Evolutionary conservation across 2,113 vertebrate genomes (phyloP).

Genomic region (Macquaria ambigua): DNA sequence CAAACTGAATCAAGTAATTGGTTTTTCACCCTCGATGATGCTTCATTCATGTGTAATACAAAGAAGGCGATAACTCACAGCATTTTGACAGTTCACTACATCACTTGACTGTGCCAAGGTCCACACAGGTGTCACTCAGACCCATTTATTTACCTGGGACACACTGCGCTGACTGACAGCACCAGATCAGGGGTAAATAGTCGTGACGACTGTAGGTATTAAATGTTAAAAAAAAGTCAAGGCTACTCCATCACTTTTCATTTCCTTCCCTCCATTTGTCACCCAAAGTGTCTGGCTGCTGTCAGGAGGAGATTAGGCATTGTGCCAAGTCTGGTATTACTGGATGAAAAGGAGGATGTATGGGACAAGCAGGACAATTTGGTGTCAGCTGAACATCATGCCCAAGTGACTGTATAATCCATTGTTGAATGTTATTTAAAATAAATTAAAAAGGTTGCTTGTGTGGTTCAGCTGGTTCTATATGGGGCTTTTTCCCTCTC

Average conservation of each 20-base stretch:
- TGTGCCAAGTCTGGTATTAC: conserved; percentile 41
- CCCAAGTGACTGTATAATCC: conserved; percentile 1
- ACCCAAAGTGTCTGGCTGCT: conserved; percentile 40
- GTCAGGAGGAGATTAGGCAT: conserved; percentile 42
- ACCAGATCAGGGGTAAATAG: conserved; percentile 40
- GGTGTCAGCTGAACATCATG: conserved; percentile 16
- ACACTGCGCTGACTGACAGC: conserved; percentile 40
- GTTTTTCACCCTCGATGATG: background rate
- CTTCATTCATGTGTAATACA: background rate
- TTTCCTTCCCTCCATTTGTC: conserved; percentile 52
- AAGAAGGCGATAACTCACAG: background rate
- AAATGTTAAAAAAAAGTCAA: conserved; percentile 46
- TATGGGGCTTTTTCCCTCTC: no score
- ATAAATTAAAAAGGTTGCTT: background rate
- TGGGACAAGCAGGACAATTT: background rate
- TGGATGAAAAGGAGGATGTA: conserved; percentile 28
- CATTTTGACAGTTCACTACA: conserved; percentile 16
- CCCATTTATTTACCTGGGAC: conserved; percentile 28
- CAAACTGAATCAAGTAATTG: conserved; percentile 7
- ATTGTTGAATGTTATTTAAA: background rate
- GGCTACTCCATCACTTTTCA: conserved; percentile 52
- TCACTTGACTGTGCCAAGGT: conserved; percentile 22
- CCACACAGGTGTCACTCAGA: conserved; percentile 29
- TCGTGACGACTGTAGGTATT: conserved; percentile 29
- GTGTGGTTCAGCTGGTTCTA: background rate